These are phyloP conservation scores for Eufriesea mexicana DNA, from an alignment of 1,140 invertebrate genomes.

Conservation along the genomic window DNA sequence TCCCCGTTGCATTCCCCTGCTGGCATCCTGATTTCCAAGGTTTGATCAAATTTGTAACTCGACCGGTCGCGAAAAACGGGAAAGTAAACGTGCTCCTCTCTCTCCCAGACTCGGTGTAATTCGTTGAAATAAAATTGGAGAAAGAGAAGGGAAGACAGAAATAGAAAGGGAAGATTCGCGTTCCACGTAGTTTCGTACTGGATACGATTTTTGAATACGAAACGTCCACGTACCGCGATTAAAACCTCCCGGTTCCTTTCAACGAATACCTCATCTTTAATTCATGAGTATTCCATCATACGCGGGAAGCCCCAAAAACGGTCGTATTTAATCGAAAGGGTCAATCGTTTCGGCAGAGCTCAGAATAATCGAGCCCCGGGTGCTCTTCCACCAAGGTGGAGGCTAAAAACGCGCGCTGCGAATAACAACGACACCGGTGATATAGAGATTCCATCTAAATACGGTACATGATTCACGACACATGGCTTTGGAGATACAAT, in stretches of 20 bases:
- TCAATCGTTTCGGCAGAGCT: neutral
- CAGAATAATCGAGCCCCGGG: neutral
- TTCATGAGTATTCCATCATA: neutral
- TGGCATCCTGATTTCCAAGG: slow-evolving; percentile 35
- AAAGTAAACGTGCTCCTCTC: neutral
- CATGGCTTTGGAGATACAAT: neutral
- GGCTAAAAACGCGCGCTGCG: neutral
- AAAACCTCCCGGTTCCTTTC: neutral
- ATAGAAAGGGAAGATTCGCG: neutral
- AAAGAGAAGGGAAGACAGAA: neutral
- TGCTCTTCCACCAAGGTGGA: neutral
- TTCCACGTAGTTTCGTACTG: neutral
- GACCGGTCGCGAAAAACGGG: too few species aligned
- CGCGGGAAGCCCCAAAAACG: neutral
- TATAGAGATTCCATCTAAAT: slow-evolving; percentile 13
- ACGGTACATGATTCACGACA: neutral
- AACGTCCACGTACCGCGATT: neutral
- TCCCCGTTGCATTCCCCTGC: slow-evolving; percentile 58
- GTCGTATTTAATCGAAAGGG: neutral
- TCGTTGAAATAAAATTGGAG: neutral
- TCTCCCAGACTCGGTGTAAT: neutral
- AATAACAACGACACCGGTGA: neutral
- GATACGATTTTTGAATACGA: neutral
- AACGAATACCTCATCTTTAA: slow-evolving; percentile 1
- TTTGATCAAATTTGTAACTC: slow-evolving; percentile 2